Percentiles rank a stretch among this genome's conserved stretches.
Evolutionary conservation across 2,888 invertebrate genomes (phyloP).

Genomic region (Podotricha telesiphe): DNA sequence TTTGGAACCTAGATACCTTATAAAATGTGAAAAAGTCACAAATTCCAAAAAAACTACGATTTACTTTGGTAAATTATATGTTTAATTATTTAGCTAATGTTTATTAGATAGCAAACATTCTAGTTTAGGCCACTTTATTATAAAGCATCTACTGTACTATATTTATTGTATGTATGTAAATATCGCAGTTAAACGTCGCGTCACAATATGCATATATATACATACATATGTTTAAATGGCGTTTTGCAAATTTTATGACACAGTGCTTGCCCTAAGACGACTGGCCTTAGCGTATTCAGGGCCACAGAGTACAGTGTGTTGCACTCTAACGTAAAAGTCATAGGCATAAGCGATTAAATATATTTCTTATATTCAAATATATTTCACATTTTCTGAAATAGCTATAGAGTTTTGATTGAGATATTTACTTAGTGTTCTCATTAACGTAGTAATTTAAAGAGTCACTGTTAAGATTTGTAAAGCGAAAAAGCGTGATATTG

Average conservation of each 20-base stretch:
- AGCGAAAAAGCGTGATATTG: no score
- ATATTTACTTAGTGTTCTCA: background rate
- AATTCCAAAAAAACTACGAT: no score
- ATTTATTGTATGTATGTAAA: slow-evolving; percentile 13
- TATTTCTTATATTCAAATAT: slow-evolving; percentile 10
- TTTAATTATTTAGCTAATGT: no score
- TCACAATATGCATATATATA: background rate
- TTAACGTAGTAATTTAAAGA: background rate
- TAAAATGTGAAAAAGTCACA: no score
- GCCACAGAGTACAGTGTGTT: slow-evolving; percentile 63
- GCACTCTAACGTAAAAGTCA: slow-evolving; percentile 55
- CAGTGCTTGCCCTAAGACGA: slow-evolving; percentile 59
- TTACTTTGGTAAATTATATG: no score
- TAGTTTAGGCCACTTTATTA: background rate
- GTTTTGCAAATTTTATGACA: slow-evolving; percentile 51
- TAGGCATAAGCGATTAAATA: slow-evolving; percentile 45
- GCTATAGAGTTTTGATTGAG: background rate
- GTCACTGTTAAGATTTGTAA: no score
- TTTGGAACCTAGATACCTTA: no score
- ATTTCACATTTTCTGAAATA: background rate
- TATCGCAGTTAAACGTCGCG: slow-evolving; percentile 1
- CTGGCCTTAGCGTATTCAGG: slow-evolving; percentile 71
- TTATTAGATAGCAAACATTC: no score
- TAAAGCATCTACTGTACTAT: background rate
- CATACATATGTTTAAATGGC: slow-evolving; percentile 35